phyloP scores from a whole-genome alignment of 2,113 vertebrate species.

The Oryzias celebensis region DNA sequence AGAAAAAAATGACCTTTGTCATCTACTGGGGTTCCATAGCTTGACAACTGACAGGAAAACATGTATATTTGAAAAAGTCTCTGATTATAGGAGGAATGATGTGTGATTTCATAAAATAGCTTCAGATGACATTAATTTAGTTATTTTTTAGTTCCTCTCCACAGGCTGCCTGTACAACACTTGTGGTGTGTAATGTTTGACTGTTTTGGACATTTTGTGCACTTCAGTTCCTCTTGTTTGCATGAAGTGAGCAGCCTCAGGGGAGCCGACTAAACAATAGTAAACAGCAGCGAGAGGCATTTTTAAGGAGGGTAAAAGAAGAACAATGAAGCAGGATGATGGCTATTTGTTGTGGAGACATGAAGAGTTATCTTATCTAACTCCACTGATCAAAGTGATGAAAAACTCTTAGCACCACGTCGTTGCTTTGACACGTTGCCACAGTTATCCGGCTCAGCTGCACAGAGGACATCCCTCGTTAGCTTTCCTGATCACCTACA shows the following conservation, averaged over 20 bases:
- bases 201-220: conserved; percentile 4
- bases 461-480: no score
- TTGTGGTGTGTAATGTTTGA: conserved; percentile 5
- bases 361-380: conserved; percentile 12
- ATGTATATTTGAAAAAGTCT: no score
- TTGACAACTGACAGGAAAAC: no score
- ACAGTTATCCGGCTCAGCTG: no score
- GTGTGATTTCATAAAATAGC: background rate
- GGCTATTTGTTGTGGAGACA: background rate
- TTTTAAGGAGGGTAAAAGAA: conserved; percentile 20
- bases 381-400: conserved; percentile 10
- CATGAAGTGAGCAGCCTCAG: conserved; percentile 5
- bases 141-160: background rate
- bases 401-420: background rate
- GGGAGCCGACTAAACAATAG: conserved; percentile 34
- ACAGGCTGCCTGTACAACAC: background rate
- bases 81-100: background rate
- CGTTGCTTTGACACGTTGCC: no score
- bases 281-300: conserved; percentile 16
- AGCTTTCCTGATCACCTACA: background rate
- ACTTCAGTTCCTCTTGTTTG: conserved; percentile 20
- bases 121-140: background rate
- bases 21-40: no score
- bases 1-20: no score
- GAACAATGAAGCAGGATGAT: conserved; percentile 60